phyloP scores from a whole-genome alignment of 2,888 invertebrate species.

The Amphiduros pacificus region DNA sequence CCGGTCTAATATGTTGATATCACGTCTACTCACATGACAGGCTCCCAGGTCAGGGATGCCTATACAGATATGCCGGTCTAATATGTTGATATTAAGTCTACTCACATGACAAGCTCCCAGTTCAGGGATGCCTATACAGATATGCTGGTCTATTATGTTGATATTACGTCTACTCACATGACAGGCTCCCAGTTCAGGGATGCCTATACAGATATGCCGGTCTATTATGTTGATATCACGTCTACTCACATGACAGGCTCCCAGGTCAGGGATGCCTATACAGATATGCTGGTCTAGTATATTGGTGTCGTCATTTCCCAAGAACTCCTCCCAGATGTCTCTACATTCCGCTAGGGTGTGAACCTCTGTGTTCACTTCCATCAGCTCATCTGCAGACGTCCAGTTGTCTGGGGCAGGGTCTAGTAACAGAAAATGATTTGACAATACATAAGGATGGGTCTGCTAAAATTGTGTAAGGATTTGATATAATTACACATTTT shows the following conservation, averaged over 20 bases:
- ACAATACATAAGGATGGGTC: too few species aligned
- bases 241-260: slow-evolving; percentile 16
- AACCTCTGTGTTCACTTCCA: slow-evolving; percentile 13
- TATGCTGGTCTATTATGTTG: slow-evolving; percentile 13
- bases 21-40: slow-evolving; percentile 16
- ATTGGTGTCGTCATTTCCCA: background rate
- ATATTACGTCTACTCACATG: slow-evolving; percentile 11
- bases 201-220: slow-evolving; percentile 14
- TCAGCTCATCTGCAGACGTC: background rate
- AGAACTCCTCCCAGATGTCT: slow-evolving; percentile 9
- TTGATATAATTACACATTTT: too few species aligned
- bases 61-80: slow-evolving; percentile 16
- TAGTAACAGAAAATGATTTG: background rate
- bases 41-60: slow-evolving; percentile 11
- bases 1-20: slow-evolving; percentile 8
- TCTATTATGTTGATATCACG: slow-evolving; percentile 5
- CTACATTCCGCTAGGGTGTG: slow-evolving; percentile 11
- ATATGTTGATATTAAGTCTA: background rate
- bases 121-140: slow-evolving; percentile 14
- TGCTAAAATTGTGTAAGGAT: too few species aligned
- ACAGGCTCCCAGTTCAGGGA: slow-evolving; percentile 12
- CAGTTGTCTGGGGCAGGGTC: slow-evolving; percentile 15
- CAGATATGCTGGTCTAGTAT: slow-evolving; percentile 17
- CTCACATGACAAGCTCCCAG: slow-evolving; percentile 13
- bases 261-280: slow-evolving; percentile 9